Evolutionary conservation across 2,797 vertebrate genomes (phyloP), one percentile per base, ranked within the genome.

Genomic region (Xiphorhynchus erythropygius): DNA sequence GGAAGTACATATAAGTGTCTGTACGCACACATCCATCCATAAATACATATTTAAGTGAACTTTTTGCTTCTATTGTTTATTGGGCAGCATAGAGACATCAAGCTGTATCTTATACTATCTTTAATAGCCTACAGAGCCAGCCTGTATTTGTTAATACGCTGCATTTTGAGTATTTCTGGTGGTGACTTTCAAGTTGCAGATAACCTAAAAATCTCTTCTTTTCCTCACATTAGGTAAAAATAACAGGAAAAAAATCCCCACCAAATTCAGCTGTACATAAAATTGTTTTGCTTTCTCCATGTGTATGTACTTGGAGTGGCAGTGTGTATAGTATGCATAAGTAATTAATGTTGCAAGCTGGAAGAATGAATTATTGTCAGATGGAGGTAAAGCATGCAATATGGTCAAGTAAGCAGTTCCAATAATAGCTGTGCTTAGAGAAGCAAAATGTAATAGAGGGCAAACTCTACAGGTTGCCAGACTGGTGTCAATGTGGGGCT

Each of bases 361-460:
- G 49, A 96, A 89, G 81, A 78, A 91, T 57, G 63, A 90, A 78
- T 92, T 95, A 85, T 93, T 85, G 84, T 96, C 85, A 93, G 90
- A 89, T 85, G 87, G 84, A 94, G 80, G 56, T 91, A 92, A 76
- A 95, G 91, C 77, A 63, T 42, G 62, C 84, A 94, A 75, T 94
- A 88, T 87, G 87, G 87, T 89, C 76, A 93, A 96, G 77, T 92
- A 89, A 92, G 90, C 89, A 87, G 77, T 95, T 95, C 94, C 84
- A 92, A 92, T 82, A 94, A 88, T 87, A 93, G 91, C 69, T 75
- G 46, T 86, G 92, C 92, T 94, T 94, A 87, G 65, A 52, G 93
- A 84, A 94, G 93, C 87, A 94, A 73, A 96, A 89, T 69, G 70
- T 65, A 89, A 89, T 50, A 78, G 93, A 92, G 88, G 84, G 60